A percentile compares a stretch with the other conserved stretches of the same genome.
phyloP scores from a whole-genome alignment of 1,140 invertebrate genomes.

The Dreissena polymorpha region DNA sequence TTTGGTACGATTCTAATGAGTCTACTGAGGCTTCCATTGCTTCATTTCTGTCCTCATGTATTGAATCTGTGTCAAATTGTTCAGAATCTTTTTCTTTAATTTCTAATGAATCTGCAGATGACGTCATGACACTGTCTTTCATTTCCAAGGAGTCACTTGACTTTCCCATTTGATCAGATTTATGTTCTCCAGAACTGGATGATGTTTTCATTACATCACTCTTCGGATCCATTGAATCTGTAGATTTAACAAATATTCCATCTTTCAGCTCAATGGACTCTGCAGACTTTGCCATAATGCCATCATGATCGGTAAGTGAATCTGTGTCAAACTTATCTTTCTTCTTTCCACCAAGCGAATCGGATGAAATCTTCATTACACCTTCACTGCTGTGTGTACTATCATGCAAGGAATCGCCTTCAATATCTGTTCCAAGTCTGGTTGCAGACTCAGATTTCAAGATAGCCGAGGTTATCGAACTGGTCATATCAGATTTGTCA shows the following conservation, averaged over 20 bases:
- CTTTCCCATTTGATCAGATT: slow-evolving; percentile 74
- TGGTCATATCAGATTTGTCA: slow-evolving; percentile 73
- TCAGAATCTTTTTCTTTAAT: slow-evolving; percentile 70
- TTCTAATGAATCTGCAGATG: slow-evolving; percentile 85
- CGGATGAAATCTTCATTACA: slow-evolving; percentile 74
- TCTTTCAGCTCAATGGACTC: slow-evolving; percentile 82
- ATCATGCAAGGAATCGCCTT: slow-evolving; percentile 68
- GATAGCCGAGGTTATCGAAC: slow-evolving; percentile 74
- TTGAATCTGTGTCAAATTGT: slow-evolving; percentile 77
- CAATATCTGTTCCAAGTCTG: slow-evolving; percentile 55
- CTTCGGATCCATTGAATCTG: slow-evolving; percentile 51
- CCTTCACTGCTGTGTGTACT: slow-evolving; percentile 73
- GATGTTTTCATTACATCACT: slow-evolving; percentile 79
- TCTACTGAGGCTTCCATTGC: slow-evolving; percentile 73
- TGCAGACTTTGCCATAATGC: slow-evolving; percentile 73
- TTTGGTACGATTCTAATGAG: slow-evolving; percentile 70
- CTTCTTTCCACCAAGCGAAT: slow-evolving; percentile 62
- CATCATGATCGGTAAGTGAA: slow-evolving; percentile 80
- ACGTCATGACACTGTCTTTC: slow-evolving; percentile 70
- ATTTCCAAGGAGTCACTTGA: slow-evolving; percentile 82
- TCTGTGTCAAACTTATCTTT: slow-evolving; percentile 84
- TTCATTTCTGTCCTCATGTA: slow-evolving; percentile 75
- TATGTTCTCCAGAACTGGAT: slow-evolving; percentile 84
- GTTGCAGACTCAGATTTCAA: slow-evolving; percentile 59
- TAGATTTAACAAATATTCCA: slow-evolving; percentile 50